Conservation (phyloP, 2,113 vertebrate species). For the Hydrochoerus hydrochaeris region DNA sequence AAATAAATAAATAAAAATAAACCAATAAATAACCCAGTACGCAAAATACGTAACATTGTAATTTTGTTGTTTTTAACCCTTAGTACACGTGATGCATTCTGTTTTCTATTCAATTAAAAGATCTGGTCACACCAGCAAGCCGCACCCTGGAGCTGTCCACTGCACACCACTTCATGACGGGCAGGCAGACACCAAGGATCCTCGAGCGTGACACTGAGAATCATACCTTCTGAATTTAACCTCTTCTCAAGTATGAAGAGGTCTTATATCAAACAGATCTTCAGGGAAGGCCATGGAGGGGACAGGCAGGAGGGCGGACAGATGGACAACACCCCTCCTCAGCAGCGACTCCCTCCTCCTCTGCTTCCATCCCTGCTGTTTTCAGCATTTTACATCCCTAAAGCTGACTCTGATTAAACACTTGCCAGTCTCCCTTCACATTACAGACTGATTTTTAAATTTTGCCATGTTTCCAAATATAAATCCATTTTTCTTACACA, state of each 20-base stretch:
- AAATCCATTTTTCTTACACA: slow-evolving; percentile 25
- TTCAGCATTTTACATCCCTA: background rate
- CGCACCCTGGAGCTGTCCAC: background rate
- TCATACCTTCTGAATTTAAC: background rate
- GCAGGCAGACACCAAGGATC: background rate
- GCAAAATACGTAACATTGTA: background rate
- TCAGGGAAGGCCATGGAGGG: background rate
- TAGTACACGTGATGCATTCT: background rate
- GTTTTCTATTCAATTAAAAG: background rate
- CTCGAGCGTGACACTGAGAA: background rate
- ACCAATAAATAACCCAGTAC: background rate
- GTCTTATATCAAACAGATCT: background rate
- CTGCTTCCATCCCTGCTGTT: background rate
- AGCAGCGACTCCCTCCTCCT: background rate
- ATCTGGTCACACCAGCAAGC: too few relatives aligned
- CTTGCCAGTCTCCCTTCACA: background rate
- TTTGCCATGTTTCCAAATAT: slow-evolving; percentile 39
- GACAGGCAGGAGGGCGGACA: background rate
- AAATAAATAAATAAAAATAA: too few relatives aligned
- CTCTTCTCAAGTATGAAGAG: background rate
- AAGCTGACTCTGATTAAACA: background rate
- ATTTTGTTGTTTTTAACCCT: background rate
- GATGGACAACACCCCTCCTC: background rate
- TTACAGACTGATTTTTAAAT: slow-evolving; percentile 36
- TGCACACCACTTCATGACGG: background rate